These are phyloP conservation scores for Epinotia nisella DNA, from an alignment of 2,888 invertebrate species.

Conservation along the genomic window DNA sequence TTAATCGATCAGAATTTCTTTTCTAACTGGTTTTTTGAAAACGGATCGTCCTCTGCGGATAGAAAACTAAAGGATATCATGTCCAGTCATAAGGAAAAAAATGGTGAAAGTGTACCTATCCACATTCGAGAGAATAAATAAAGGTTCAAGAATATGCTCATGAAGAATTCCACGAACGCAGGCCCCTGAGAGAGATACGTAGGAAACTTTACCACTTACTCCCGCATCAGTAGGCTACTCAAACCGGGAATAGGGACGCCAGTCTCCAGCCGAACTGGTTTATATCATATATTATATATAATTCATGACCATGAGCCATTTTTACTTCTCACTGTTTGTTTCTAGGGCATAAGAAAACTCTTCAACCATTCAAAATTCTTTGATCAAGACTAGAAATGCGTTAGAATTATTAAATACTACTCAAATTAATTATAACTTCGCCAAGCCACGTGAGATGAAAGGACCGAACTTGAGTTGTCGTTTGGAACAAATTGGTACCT, in stretches of 20 bases:
- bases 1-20: not conserved
- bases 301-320: not conserved
- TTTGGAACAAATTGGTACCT: conserved; percentile 57
- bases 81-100: not conserved
- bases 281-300: conserved; percentile 23
- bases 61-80: not conserved
- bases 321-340: not conserved
- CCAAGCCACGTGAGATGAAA: conserved; percentile 50
- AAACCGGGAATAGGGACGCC: conserved; percentile 44
- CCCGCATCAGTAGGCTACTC: conserved; percentile 56
- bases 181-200: conserved; percentile 54
- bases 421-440: conserved; percentile 12
- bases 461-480: conserved; percentile 51
- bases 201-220: conserved; percentile 63
- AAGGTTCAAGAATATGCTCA: conserved; percentile 23
- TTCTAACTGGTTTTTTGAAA: not conserved
- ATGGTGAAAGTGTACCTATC: conserved; percentile 14
- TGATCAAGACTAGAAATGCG: not conserved
- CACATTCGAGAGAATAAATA: conserved; percentile 4
- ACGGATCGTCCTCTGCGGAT: not conserved
- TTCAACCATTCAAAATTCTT: not conserved
- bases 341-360: not conserved
- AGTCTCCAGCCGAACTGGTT: conserved; percentile 13
- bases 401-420: conserved; percentile 9
- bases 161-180: conserved; percentile 48